A percentile compares a stretch with the other conserved stretches of the same genome.
Conservation (phyloP, 1,140 invertebrate genomes). For the Drosophila lacteicornis region DNA sequence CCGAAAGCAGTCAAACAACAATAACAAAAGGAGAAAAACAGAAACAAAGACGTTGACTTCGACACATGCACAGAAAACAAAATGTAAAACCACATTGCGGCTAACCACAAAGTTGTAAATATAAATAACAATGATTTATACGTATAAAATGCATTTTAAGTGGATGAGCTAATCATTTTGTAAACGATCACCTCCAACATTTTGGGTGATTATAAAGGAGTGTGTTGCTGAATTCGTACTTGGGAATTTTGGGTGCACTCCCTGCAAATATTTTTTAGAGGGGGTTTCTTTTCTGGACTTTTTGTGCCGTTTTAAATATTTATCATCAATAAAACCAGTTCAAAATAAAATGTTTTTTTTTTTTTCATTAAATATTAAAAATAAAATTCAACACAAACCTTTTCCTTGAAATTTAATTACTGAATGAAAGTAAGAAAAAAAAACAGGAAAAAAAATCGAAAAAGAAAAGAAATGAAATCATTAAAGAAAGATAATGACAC, state of each 20-base stretch:
- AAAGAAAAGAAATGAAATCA: not conserved
- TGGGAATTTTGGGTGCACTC: not conserved
- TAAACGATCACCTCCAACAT: no score
- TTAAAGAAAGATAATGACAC: conserved; percentile 3
- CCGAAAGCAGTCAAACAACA: conserved; percentile 50
- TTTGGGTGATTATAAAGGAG: no score
- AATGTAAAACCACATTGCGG: not conserved
- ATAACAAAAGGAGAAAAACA: conserved; percentile 12
- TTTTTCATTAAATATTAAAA: no score
- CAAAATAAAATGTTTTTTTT: no score
- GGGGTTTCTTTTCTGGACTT: no score
- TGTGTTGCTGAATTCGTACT: not conserved
- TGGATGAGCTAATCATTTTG: no score
- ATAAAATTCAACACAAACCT: not conserved
- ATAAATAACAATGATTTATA: not conserved
- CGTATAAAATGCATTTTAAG: not conserved
- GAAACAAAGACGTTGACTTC: conserved; percentile 40
- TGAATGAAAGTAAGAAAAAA: not conserved
- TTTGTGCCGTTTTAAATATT: no score
- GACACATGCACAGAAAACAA: conserved; percentile 30
- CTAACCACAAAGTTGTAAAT: conserved; percentile 2
- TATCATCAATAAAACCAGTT: no score
- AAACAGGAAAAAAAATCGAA: no score
- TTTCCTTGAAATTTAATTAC: not conserved
- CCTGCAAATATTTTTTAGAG: no score